Evolutionary conservation across 2,797 vertebrate species (phyloP).

Genomic region (Hippopotamyrus pictus): DNA sequence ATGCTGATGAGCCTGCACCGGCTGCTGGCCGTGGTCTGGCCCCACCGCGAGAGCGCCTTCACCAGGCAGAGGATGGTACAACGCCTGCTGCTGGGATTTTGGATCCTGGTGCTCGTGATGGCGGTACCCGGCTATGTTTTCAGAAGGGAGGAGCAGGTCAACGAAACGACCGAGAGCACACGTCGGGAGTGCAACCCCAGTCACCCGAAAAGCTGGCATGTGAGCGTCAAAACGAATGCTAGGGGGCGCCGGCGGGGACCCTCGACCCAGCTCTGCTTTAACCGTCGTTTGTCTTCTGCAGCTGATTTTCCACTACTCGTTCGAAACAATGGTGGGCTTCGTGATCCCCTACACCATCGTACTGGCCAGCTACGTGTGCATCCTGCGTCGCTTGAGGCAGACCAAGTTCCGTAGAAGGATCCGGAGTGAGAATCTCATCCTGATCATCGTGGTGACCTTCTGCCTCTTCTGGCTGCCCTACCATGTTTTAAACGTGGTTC

Average conservation of each 20-base stretch:
- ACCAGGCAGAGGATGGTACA: slow-evolving; percentile 53
- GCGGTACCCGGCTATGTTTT: slow-evolving; percentile 69
- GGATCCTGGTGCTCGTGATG: slow-evolving; percentile 62
- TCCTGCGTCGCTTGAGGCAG: slow-evolving; percentile 65
- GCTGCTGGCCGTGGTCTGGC: slow-evolving; percentile 67
- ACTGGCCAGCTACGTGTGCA: slow-evolving; percentile 69
- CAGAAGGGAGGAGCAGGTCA: slow-evolving; percentile 44
- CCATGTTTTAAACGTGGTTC: slow-evolving; percentile 70
- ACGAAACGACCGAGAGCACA: rapidly evolving
- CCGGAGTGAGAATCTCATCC: slow-evolving; percentile 75
- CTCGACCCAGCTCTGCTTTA: background rate
- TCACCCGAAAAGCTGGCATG: slow-evolving; percentile 42
- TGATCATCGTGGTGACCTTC: slow-evolving; percentile 75
- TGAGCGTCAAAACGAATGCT: slow-evolving; percentile 30
- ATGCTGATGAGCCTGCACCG: slow-evolving; percentile 78
- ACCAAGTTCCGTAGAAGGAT: slow-evolving; percentile 57
- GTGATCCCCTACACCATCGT: slow-evolving; percentile 73
- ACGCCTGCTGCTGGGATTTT: slow-evolving; percentile 56
- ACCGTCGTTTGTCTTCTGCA: slow-evolving; percentile 29
- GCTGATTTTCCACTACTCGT: slow-evolving; percentile 65
- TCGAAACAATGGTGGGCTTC: slow-evolving; percentile 74
- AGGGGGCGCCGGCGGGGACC: background rate
- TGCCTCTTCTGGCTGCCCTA: slow-evolving; percentile 81
- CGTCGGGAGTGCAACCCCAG: slow-evolving; percentile 42
- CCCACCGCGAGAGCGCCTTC: slow-evolving; percentile 45